Base-by-base conservation (phyloP, 1,140 invertebrate genomes). In the Drosophila subobscura region DNA sequence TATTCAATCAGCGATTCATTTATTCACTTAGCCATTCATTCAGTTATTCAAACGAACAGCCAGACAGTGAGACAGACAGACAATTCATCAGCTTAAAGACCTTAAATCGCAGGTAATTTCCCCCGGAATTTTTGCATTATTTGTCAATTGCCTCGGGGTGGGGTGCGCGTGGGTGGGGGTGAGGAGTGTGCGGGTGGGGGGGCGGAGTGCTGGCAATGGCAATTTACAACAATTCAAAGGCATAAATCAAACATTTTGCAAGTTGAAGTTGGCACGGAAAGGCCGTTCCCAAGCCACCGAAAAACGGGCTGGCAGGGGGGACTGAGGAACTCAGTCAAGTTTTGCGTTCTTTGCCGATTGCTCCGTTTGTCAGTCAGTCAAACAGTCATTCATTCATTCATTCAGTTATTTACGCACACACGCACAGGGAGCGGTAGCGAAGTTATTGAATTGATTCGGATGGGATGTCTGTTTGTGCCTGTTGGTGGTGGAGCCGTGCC, bases 371-470 rank as follows among this genome's bases (percentile, higher is more conserved):
- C 66, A 76, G 44, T 78, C 73, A 77, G 41, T 71, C 64, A 72
- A 40, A 56, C 54, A 57, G 57, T 53, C 63, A 83, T 55, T 73
- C 74, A 83, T 59, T 64, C 74, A 74, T 54, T 65, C 64, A 68
- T 42, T 73, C 64, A 74, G 63, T 77, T 65, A 72, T 67, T 77
- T 77, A 81, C 81, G 81, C 81, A 88, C 74, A 88, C 78, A 88
- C 78, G 70, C 81, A 86, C 77, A 85, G 67, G 33, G 33, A 67
- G 50, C 14, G 60, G 29, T 4, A 20, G 12, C 25, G 66, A 42
- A 86, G 81, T 86, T 86, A 86, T 86, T 86, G 81, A 86, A 86
- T 86, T 86, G 81, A 86, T 86, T 86, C 66, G 77, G 66, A 55
- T 57, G 46, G 40, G 25, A 23, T 45, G 33, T 16, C 40, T n/a